Percentiles rank a stretch among this genome's conserved stretches.
Evolutionary conservation across 2,888 invertebrate species (phyloP).

Genomic region (Agrilus biguttatus): DNA sequence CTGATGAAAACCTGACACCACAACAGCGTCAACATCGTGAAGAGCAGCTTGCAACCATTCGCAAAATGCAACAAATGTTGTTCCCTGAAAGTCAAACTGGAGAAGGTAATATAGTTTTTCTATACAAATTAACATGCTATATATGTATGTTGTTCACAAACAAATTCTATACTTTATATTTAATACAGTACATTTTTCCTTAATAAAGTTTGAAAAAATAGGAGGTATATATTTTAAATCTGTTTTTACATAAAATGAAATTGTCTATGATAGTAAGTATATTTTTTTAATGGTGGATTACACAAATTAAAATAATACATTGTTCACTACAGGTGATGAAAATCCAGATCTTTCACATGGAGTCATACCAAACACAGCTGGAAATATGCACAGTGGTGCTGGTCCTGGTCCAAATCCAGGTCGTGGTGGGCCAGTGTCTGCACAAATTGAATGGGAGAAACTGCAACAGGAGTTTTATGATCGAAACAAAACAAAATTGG

Average conservation of each 20-base stretch:
- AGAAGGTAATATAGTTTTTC: conserved; percentile 17
- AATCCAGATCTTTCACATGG: conserved; percentile 8
- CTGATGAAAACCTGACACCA: conserved; percentile 91
- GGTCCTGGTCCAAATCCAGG: conserved; percentile 9
- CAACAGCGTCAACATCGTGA: conserved; percentile 90
- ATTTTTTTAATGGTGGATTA: too few species aligned
- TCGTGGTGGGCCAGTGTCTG: conserved; percentile 31
- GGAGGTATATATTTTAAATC: too few species aligned
- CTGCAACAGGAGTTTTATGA: conserved; percentile 73
- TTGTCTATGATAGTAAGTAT: too few species aligned
- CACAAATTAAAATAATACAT: neutral
- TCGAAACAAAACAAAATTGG: conserved; percentile 35
- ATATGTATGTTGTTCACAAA: neutral
- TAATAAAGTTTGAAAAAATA: too few species aligned
- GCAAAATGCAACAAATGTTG: conserved; percentile 85
- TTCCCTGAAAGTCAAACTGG: conserved; percentile 60
- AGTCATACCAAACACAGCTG: conserved; percentile 6
- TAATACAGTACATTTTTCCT: too few species aligned
- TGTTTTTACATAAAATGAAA: too few species aligned
- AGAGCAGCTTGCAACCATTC: conserved; percentile 78
- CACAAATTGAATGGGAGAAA: conserved; percentile 83
- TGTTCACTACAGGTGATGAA: conserved; percentile 3
- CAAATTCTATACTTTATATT: too few species aligned
- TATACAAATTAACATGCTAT: conserved; percentile 1
- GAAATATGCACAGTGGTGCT: conserved; percentile 5